These are phyloP conservation scores for Geophilus truncorum DNA, from an alignment of 2,888 invertebrate species.

Conservation along the genomic window DNA sequence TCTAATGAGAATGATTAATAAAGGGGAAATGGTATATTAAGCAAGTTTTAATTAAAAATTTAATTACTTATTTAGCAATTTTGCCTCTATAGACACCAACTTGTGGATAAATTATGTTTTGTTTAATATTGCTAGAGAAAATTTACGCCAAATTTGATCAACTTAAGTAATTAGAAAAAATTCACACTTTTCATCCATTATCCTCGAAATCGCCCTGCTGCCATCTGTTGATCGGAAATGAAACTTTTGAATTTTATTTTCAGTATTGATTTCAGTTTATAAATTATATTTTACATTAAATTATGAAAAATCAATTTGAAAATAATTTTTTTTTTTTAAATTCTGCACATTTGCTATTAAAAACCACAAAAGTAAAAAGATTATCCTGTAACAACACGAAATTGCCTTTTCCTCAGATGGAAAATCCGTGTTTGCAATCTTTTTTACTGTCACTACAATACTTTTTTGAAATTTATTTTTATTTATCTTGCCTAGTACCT, in stretches of 20 bases:
- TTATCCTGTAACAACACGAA: no score
- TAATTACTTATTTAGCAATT: neutral
- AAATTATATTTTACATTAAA: no score
- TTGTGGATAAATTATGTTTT: neutral
- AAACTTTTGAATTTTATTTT: neutral
- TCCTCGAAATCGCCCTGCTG: neutral
- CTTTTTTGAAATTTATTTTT: no score
- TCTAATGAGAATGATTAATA: slow-evolving; percentile 1
- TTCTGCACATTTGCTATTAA: no score
- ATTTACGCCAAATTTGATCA: neutral
- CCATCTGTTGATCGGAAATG: neutral
- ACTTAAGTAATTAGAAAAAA: neutral
- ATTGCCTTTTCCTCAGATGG: no score
- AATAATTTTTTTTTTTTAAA: no score
- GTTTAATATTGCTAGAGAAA: neutral
- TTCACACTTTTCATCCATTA: neutral
- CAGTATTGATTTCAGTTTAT: no score
- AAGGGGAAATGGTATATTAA: neutral
- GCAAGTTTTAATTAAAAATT: neutral
- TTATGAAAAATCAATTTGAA: no score
- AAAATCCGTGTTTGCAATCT: no score
- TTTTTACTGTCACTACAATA: no score
- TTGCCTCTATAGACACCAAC: neutral
- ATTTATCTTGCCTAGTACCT: no score
- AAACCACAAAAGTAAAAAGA: no score